Evolutionary conservation across 2,113 vertebrate species (phyloP).

Genomic region (Eolophus roseicapilla): DNA sequence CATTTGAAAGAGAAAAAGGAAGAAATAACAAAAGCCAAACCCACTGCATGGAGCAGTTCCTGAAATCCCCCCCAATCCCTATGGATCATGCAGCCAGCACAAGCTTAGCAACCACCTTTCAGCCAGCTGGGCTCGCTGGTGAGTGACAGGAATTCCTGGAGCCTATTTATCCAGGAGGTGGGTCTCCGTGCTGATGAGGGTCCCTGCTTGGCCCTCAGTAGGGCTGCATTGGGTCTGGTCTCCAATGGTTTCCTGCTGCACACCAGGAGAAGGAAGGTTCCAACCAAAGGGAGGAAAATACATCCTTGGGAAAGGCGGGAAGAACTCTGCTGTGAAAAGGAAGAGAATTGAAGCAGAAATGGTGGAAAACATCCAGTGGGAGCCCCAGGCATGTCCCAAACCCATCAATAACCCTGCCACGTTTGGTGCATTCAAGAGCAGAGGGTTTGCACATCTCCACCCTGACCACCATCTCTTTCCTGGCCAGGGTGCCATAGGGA

Average conservation of each 20-base stretch:
- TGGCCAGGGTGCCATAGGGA: fast-evolving
- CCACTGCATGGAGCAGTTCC: background rate
- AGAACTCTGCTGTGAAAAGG: background rate
- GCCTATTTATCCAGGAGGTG: background rate
- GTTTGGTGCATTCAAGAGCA: background rate
- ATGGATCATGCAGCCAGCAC: background rate
- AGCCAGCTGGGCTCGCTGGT: background rate
- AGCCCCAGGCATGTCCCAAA: background rate
- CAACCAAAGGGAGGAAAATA: background rate
- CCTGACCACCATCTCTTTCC: background rate
- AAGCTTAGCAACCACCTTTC: background rate
- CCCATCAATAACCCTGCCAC: background rate
- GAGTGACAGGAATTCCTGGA: background rate
- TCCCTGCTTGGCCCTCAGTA: background rate
- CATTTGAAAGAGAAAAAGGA: background rate
- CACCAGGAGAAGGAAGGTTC: background rate
- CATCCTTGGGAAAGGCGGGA: background rate
- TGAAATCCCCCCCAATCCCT: background rate
- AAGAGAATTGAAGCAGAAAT: fast-evolving
- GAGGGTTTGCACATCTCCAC: background rate
- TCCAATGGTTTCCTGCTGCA: background rate
- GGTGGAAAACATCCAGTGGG: background rate
- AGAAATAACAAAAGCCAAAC: background rate
- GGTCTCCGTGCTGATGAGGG: background rate
- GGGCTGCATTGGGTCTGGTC: background rate